phyloP scores from a whole-genome alignment of 2,797 vertebrate species.

The Clangula hyemalis region DNA sequence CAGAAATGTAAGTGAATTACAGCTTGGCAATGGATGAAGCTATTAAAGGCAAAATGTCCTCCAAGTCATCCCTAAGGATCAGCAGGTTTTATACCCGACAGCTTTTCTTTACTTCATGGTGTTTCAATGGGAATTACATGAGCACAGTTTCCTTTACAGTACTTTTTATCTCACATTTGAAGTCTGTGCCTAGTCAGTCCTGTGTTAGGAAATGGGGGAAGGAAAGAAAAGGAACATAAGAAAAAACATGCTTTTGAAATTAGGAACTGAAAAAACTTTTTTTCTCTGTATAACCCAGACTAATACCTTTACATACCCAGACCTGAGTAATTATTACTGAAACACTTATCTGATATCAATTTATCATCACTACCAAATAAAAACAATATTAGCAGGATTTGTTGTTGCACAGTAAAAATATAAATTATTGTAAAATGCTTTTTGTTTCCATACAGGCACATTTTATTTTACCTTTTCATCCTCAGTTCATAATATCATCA shows the following conservation, averaged over 20 bases:
- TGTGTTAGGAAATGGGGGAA: background rate
- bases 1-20: conserved; percentile 65
- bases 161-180: conserved; percentile 38
- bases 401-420: background rate
- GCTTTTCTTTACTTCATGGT: conserved; percentile 35
- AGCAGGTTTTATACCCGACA: conserved; percentile 56
- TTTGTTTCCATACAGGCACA: background rate
- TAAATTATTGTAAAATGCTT: background rate
- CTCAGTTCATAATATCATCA: background rate
- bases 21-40: conserved; percentile 34
- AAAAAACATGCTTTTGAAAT: background rate
- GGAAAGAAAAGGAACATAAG: background rate
- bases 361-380: background rate
- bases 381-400: background rate
- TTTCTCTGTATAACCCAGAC: background rate
- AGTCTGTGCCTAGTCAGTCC: background rate
- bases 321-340: background rate
- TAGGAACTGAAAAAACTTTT: background rate
- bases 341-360: background rate
- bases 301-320: background rate
- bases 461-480: background rate
- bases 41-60: conserved; percentile 66
- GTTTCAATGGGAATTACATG: conserved; percentile 52
- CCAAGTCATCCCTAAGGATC: conserved; percentile 52
- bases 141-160: background rate